These are phyloP conservation scores for Battus philenor DNA, from an alignment of 1,140 invertebrate genomes.

Conservation along the genomic window DNA sequence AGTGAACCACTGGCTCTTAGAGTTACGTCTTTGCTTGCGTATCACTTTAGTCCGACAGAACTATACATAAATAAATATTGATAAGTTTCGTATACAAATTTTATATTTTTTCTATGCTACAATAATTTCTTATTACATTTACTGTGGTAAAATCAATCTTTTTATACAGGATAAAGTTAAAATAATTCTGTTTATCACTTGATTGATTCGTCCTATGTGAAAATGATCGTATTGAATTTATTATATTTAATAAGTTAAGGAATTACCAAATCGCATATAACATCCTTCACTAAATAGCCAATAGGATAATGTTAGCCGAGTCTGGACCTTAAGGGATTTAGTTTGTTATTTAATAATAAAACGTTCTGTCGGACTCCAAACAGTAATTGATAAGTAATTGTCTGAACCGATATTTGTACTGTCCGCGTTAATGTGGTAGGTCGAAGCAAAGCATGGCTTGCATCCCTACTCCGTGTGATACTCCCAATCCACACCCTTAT, in stretches of 20 bases:
- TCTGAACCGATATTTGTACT: neutral
- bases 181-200: no score
- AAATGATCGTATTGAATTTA: no score
- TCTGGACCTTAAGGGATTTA: no score
- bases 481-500: neutral
- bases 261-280: no score
- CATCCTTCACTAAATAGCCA: no score
- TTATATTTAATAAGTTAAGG: no score
- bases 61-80: neutral
- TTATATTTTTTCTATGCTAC: neutral
- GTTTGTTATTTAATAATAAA: no score
- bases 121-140: no score
- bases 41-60: conserved; percentile 8
- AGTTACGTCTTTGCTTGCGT: conserved; percentile 13
- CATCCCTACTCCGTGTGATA: conserved; percentile 1
- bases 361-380: conserved; percentile 7
- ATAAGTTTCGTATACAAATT: neutral
- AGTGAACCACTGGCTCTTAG: conserved; percentile 6
- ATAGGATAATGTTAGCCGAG: no score
- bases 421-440: conserved; percentile 2
- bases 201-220: no score
- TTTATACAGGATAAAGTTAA: no score
- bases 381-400: conserved; percentile 2
- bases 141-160: no score
- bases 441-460: conserved; percentile 6